phyloP scores from a whole-genome alignment of 2,797 vertebrate species.

The Gallinago nigripennis region DNA sequence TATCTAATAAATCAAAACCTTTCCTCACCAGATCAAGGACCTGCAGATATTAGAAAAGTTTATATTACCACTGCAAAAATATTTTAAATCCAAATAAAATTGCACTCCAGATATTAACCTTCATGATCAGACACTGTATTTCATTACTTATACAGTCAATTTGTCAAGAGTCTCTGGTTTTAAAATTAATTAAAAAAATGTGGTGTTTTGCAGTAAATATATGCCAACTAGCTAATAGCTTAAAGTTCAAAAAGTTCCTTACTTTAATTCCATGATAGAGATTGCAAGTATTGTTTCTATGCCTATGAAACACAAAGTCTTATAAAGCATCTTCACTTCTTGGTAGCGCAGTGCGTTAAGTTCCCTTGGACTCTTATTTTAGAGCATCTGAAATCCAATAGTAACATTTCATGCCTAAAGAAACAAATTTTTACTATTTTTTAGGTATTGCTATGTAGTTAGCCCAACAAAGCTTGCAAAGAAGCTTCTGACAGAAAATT shows the following conservation, averaged over 20 bases:
- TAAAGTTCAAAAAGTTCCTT: constrained; percentile 60
- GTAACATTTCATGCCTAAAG: background rate
- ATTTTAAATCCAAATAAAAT: constrained; percentile 73
- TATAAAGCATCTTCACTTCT: background rate
- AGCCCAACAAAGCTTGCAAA: background rate
- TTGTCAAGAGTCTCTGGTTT: constrained; percentile 45
- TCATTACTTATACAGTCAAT: constrained; percentile 61
- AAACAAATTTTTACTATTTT: background rate
- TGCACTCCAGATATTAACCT: constrained; percentile 63
- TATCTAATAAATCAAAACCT: constrained; percentile 36
- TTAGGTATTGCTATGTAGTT: background rate
- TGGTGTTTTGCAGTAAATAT: constrained; percentile 59
- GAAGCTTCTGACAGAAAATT: background rate
- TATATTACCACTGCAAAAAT: constrained; percentile 65
- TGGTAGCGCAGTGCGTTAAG: background rate
- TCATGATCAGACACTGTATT: constrained; percentile 55
- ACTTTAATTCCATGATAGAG: constrained; percentile 44
- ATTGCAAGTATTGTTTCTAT: constrained; percentile 46
- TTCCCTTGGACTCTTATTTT: background rate
- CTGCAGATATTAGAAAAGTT: constrained; percentile 57
- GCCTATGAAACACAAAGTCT: constrained; percentile 2
- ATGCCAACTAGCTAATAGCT: constrained; percentile 48
- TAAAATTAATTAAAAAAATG: background rate
- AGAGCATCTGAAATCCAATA: background rate
- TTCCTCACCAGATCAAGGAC: constrained; percentile 53